Base-by-base conservation (phyloP, 2,113 vertebrate genomes). In the Poeciliopsis prolifica region DNA sequence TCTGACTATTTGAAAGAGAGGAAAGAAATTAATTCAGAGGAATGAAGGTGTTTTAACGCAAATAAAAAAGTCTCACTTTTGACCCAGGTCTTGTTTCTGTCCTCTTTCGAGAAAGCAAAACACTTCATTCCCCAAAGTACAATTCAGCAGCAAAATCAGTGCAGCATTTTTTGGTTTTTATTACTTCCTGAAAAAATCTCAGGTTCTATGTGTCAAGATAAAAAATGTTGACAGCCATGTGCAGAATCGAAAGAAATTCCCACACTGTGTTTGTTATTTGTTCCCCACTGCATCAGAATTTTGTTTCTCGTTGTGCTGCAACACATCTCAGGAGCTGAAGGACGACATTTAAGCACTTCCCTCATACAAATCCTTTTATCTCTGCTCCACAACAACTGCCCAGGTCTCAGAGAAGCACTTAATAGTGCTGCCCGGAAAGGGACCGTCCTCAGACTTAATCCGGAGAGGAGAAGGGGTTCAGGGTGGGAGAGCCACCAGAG, bases 291-390 rank as follows among this genome's bases (percentile, higher is more conserved):
- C 60, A 42, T 64, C 30, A 70, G 68, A 54, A 51, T 80, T 58
- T 71, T 80, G 54, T 69, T 74, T 75, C 77, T 72, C 28, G 13
- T 61, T 31, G 65, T 42, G 65, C 61, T 64, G 65, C 10, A 72
- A 37, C 68, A 74, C 26, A 73, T 74, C 63, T 70, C 65, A 54
- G 68, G 15, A 22, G 42, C 81, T 85, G 61, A 75, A 65, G 72
- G 70, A 80, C 42, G 66, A 65, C 58, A 77, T 65, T 63, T 37
- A 19, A 72, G 62, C 65, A 42, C 66, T 64, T 75, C 51, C 64
- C 65, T 80, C 75, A 74, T 83, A 72, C 81, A 87, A 85, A 91
- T 89, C 81, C 78, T 82, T 80, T 88, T 85, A 88, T 89, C 78
- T 86, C 75, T 82, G 77, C 76, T 87, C 63, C 65, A 67, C 80